Evolutionary conservation across 1,140 invertebrate species (phyloP), one percentile per base, ranked within the genome.

Genomic region (Agraylea sexmaculata): DNA sequence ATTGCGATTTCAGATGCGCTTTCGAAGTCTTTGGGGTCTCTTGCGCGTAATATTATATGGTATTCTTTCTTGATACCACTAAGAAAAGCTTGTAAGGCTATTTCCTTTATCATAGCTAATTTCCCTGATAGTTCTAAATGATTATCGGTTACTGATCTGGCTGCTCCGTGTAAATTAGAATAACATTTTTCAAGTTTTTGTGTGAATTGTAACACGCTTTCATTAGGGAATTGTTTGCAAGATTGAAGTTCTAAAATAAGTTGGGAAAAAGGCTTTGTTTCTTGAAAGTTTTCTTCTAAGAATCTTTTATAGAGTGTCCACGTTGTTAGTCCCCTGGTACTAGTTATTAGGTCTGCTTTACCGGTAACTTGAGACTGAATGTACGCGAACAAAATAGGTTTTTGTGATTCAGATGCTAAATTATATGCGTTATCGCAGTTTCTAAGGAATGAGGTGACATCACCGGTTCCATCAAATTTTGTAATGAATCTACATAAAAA

Each of bases 211-310:
- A 23, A 46, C 3, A 41, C 44, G 0, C 16, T 31, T 35, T 50
- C 48, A 4, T 27, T 35, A 1, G 3, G 12, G n/a, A n/a, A 8
- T 29, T 50, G 48, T 40, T 36, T 38, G 12, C 42, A 40, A 1
- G 42, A 29, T 40, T 50, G 49, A 1, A 45, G 35, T 4, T 48
- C 42, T 2, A 40, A 23, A 5, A 48, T 31, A 13, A 48, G 19
- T n/a, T 45, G 21, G 1, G 46, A 11, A 31, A 44, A 48, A 21
- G 41, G 43, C 36, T 45, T 48, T 4, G 10, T 28, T 4, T 45
- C 42, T 3, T 29, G 30, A 27, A 45, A 48, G 21, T 48, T 42
- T 12, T 12, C 12, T 34, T 41, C 44, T 21, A 48, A 21, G 18
- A 44, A 48, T 12, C 39, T 31, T 33, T 31, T 15, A 25, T 44